Evolutionary conservation across 2,888 invertebrate genomes (phyloP).

Genomic region (Acrobasis repandana): DNA sequence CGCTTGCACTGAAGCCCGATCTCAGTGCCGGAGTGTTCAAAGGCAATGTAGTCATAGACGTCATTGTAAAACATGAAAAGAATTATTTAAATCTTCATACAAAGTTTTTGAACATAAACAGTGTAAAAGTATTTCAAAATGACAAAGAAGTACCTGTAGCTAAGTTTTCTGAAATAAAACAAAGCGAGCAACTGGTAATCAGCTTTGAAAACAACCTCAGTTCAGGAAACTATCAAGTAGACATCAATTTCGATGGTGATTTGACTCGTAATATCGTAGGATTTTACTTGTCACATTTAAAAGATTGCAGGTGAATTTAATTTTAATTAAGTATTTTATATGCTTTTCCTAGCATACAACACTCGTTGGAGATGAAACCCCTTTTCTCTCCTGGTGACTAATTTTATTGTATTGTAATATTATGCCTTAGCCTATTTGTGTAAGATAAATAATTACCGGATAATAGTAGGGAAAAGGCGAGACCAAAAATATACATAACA

Average conservation of each 20-base stretch:
- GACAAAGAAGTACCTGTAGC: constrained; percentile 47
- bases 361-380: too few species aligned
- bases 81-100: constrained; percentile 80
- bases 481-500: too few species aligned
- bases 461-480: too few species aligned
- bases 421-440: too few species aligned
- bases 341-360: too few species aligned
- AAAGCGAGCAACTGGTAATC: constrained; percentile 63
- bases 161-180: constrained; percentile 55
- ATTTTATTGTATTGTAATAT: too few species aligned
- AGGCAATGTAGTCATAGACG: constrained; percentile 61
- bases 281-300: constrained; percentile 87
- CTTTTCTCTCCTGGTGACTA: too few species aligned
- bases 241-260: constrained; percentile 85
- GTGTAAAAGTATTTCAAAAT: constrained; percentile 56
- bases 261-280: constrained; percentile 87
- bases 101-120: constrained; percentile 80
- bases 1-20: constrained; percentile 58
- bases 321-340: background rate
- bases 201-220: constrained; percentile 49
- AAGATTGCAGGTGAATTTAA: constrained; percentile 67
- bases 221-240: constrained; percentile 75
- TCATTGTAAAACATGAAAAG: constrained; percentile 63
- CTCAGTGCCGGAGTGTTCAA: constrained; percentile 55
- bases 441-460: too few species aligned